phyloP scores from a whole-genome alignment of 2,113 vertebrate genomes.

The Gnathonemus echidnorhynchus region DNA sequence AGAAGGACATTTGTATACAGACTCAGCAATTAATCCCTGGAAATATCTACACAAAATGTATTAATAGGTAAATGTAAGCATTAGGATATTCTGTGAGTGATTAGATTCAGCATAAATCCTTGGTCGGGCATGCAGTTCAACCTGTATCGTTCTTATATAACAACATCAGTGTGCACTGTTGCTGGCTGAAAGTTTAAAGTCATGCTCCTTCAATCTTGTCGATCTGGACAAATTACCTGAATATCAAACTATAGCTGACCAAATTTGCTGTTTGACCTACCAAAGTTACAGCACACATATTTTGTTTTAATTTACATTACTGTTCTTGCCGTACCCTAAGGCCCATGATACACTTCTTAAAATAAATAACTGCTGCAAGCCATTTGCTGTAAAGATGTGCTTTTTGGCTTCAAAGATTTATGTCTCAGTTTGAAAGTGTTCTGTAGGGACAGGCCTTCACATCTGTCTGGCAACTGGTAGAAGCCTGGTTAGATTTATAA shows the following conservation, averaged over 20 bases:
- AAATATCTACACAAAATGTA: neutral
- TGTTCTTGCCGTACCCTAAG: neutral
- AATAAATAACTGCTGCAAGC: neutral
- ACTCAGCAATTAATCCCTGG: neutral
- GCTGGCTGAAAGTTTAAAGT: constrained; percentile 1
- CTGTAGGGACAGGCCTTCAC: neutral
- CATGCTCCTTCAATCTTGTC: neutral
- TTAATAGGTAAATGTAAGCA: neutral
- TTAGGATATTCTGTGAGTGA: neutral
- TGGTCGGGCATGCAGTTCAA: neutral
- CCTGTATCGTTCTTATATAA: constrained; percentile 1
- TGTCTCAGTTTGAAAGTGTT: neutral
- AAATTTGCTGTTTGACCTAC: neutral
- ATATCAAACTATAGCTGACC: neutral
- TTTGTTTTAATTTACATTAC: neutral
- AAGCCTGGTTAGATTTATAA: neutral
- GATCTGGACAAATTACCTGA: neutral
- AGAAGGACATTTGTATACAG: neutral
- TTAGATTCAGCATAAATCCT: neutral
- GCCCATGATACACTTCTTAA: neutral
- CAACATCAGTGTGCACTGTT: neutral
- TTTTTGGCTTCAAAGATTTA: neutral
- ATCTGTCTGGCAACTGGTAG: neutral
- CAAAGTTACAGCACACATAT: neutral
- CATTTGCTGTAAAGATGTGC: neutral